Evolutionary conservation across 2,113 vertebrate genomes (phyloP).

Genomic region (Danio rerio): GRCz12tu NC_133180.1:46174001-46174500

Average conservation of each 20-base stretch:
- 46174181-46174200: constrained; percentile 90
- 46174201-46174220: constrained; percentile 92
- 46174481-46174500: constrained; percentile 10
- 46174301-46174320: not conserved
- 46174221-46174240: constrained; percentile 86
- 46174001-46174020: constrained; percentile 67
- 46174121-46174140: constrained; percentile 36
- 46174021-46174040: constrained; percentile 92
- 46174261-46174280: constrained; percentile 89
- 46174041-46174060: constrained; percentile 93
- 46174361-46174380: not conserved
- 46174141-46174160: constrained; percentile 32
- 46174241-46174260: constrained; percentile 99
- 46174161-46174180: constrained; percentile 76
- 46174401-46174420: not conserved
- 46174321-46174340: not conserved
- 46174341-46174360: not conserved
- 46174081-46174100: constrained; percentile 85
- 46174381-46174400: not conserved
- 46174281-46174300: not conserved
- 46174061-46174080: constrained; percentile 83
- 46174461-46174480: not conserved
- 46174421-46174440: not conserved
- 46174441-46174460: not conserved
- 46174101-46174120: constrained; percentile 90